Base-by-base conservation (phyloP, 2,113 vertebrate genomes). In the Felis catus region DNA sequence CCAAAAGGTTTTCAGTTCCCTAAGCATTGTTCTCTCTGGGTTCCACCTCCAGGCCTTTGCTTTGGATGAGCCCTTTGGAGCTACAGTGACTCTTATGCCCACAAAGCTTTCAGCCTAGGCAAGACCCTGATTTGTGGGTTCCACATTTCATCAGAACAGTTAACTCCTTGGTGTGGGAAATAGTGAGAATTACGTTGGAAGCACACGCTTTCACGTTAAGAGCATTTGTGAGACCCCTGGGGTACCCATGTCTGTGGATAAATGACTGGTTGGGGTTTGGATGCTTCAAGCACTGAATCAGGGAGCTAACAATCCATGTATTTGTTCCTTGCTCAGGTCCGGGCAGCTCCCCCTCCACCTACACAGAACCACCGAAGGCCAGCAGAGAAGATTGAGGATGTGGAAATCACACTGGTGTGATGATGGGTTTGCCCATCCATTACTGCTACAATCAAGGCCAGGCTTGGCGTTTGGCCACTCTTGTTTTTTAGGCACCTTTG, bases 341-440 rank as follows among this genome's bases (percentile, higher is more conserved):
- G 99, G 92, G 99, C 99, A 0, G 99, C 99, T 61, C 99, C 99
- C 0, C 99, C 99, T 1, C 99, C 99, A 11, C 99, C 99, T 1
- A 99, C 99, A 0, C 99, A 99, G 98, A 99, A 99, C 31, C 98
- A 99, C 31, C 99, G 99, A 66, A 98, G 99, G 96, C 98, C 99
- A 1, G 76, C 99, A 7, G 99, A 99, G 98, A 99, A 99, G 98
- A 99, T 99, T 0, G 99, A 99, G 98, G 99, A 99, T 33, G 99
- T 99, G 98, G 99, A 99, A 96, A 99, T 99, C 97, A 99, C 99
- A 0, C 99, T 99, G 98, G 99, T 99, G 98, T 99, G 99, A 99
- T 15, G n/a, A 31, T 23, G 45, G 98, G 63, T 89, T 95, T 81
- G 61, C 80, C 80, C 53, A 0, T 74, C n/a, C 14, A 3, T 96